Conservation (phyloP, 2,113 vertebrate species). For the Empidonax traillii region DNA sequence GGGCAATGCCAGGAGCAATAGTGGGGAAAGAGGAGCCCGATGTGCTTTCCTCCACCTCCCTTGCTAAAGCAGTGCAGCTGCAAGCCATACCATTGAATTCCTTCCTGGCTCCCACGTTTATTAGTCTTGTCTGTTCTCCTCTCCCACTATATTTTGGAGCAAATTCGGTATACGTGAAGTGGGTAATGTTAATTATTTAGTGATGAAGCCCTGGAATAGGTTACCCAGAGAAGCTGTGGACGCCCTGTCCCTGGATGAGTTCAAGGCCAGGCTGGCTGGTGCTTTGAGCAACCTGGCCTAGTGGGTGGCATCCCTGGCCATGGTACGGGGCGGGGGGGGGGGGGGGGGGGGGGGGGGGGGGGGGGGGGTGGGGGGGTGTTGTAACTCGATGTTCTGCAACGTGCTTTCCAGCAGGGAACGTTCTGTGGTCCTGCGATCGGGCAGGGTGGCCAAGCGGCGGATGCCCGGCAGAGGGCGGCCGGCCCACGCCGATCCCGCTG, state of each 20-base stretch:
- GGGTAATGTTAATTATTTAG: no score
- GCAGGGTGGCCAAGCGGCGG: neutral
- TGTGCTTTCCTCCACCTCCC: rapidly evolving
- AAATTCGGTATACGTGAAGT: neutral
- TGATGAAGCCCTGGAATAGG: no score
- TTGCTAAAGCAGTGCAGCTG: neutral
- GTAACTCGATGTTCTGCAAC: rapidly evolving
- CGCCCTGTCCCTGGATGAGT: neutral
- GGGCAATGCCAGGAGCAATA: rapidly evolving
- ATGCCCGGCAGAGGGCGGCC: conserved; percentile 68
- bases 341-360: no score
- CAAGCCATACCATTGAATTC: rapidly evolving
- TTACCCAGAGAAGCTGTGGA: neutral
- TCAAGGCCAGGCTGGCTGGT: neutral
- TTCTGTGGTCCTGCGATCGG: rapidly evolving
- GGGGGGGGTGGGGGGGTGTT: no score
- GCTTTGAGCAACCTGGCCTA: rapidly evolving
- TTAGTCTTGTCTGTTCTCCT: neutral
- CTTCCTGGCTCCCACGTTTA: neutral
- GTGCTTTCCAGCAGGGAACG: rapidly evolving
- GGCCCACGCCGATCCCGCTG: neutral
- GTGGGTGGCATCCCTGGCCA: neutral
- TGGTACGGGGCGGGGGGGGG: neutral
- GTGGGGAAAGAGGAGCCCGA: neutral
- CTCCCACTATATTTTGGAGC: neutral